Conservation (phyloP, 1,140 invertebrate species). For the Drosophila persimilis region DNA sequence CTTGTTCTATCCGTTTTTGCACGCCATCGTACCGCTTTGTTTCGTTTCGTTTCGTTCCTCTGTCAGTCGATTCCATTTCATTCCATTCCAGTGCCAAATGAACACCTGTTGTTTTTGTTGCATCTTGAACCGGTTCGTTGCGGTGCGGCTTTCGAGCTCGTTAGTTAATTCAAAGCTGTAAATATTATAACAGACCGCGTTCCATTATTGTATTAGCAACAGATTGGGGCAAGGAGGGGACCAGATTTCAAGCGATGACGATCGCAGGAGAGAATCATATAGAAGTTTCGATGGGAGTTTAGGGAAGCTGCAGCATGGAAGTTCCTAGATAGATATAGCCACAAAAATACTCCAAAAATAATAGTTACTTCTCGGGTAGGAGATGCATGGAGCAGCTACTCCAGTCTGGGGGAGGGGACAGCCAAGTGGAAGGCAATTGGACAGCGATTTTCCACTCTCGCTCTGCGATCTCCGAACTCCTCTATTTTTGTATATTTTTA, state of each 20-base stretch:
- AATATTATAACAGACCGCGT: conserved; percentile 76
- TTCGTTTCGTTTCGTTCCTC: conserved; percentile 5
- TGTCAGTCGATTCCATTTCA: too few relatives aligned
- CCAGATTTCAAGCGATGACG: neutral
- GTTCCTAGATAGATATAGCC: too few relatives aligned
- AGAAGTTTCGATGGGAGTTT: conserved; percentile 11
- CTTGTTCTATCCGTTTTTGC: conserved; percentile 39
- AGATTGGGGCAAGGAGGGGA: neutral
- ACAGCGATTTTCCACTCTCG: neutral
- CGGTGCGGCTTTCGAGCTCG: conserved; percentile 44
- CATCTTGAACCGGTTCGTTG: conserved; percentile 52
- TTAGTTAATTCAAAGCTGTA: conserved; percentile 80
- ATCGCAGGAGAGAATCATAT: neutral
- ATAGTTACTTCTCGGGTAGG: neutral
- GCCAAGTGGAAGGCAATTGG: conserved; percentile 12
- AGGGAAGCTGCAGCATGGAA: too few relatives aligned
- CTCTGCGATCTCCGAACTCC: too few relatives aligned
- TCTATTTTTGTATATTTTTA: conserved; percentile 22
- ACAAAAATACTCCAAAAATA: too few relatives aligned
- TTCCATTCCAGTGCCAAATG: conserved; percentile 2
- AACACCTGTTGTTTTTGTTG: conserved; percentile 63
- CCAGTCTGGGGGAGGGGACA: neutral
- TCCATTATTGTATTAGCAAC: conserved; percentile 77
- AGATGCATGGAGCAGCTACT: too few relatives aligned
- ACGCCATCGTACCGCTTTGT: conserved; percentile 6